These are phyloP conservation scores for Amorpha juglandis DNA, from an alignment of 2,888 invertebrate genomes.

Conservation along the genomic window DNA sequence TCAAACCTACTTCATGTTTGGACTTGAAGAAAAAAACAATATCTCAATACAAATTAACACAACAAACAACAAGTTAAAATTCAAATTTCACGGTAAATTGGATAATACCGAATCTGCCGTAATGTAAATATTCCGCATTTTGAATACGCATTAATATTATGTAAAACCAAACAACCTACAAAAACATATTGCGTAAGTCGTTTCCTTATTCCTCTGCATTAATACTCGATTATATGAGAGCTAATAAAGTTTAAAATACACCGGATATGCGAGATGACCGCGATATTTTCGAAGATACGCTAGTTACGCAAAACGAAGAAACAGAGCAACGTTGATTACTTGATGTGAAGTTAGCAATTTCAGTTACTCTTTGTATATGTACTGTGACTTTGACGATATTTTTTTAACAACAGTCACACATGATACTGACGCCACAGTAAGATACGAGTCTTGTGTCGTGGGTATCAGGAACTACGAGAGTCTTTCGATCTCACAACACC, in stretches of 20 bases:
- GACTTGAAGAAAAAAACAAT: too few relatives aligned
- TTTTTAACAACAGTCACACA: too few relatives aligned
- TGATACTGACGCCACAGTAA: too few relatives aligned
- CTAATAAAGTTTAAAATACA: slow-evolving; percentile 12
- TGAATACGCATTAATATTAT: slow-evolving; percentile 1
- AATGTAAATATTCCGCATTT: background rate
- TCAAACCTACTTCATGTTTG: too few relatives aligned
- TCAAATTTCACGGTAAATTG: background rate
- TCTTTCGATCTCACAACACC: too few relatives aligned
- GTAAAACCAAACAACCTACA: background rate
- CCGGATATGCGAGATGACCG: slow-evolving; percentile 6
- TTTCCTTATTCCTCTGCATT: slow-evolving; percentile 7
- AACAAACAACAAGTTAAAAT: background rate
- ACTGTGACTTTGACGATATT: too few relatives aligned
- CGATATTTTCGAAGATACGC: background rate
- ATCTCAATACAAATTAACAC: too few relatives aligned
- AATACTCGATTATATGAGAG: background rate
- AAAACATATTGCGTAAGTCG: slow-evolving; percentile 12
- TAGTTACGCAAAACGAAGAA: background rate
- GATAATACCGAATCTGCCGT: background rate
- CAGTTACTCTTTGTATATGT: too few relatives aligned
- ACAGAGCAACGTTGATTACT: background rate
- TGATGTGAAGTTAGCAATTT: too few relatives aligned
- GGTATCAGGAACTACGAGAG: too few relatives aligned
- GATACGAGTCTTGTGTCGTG: too few relatives aligned